Evolutionary conservation across 2,888 invertebrate species (phyloP), one percentile per base, ranked within the genome.

Genomic region (Venustoraphidia nigricollis): DNA sequence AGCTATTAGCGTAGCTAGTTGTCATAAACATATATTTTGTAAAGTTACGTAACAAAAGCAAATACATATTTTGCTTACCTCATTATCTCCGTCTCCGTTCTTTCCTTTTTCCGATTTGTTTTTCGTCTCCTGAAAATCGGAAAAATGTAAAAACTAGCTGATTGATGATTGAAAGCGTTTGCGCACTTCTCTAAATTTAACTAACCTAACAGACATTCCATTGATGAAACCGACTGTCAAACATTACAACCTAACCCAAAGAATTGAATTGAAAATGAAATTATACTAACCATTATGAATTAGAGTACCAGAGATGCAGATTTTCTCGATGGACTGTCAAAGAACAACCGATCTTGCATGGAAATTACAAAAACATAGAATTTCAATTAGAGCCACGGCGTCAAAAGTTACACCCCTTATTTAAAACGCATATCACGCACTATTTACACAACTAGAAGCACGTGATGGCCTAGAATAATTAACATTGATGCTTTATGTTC

Each of bases 81-180:
- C 76, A 40, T 68, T 60, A 59, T 75, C 75, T 59, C 65, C 68
- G 56, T 75, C 75, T 54, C 71, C 73, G 62, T 72, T 72, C 51
- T 55, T 58, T 51, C 42, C 47, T 62, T 73, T 75, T 58, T 75
- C 75, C 55, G 67, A 65, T 70, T 76, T 76, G 59, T 68, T 73
- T 71, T 75, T 76, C 68, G 73, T 70, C 61, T 68, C 72, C 70
- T 72, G 68, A 66, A 71, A 70, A 67, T 67, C 60, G 67, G 67
- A 61, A 51, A 45, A 53, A 44, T 50, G 46, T 52, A 51, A 47
- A 51, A 45, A 50, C 51, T 49, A 53, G 52, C n/a, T 34, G 37
- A 11, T 39, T 41, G 42, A 34, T 14, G 11, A 44, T 46, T 44
- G 51, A 59, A 60, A 47, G 52, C 52, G 48, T 49, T 52, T 54